Base-by-base conservation (phyloP, 2,797 vertebrate genomes). In the Argyrosomus regius region DNA sequence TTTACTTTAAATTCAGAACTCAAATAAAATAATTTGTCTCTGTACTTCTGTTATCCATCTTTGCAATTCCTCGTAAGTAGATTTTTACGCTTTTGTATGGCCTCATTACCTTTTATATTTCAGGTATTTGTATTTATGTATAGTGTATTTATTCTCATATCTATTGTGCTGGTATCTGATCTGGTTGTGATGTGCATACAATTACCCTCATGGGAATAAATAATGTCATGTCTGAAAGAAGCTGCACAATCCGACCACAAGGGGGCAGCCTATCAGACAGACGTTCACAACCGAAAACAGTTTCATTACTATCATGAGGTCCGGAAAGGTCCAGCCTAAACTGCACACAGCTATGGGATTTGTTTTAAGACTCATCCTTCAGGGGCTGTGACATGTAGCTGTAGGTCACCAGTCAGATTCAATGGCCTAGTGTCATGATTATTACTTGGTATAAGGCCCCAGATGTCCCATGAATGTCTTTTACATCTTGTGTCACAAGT, bases 221-320 rank as follows among this genome's bases (percentile, higher is more conserved):
- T 13, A 11, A 24, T 43, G 3, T 31, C 16, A 13, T 6, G 4
- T 3, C 1, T 75, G 18, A 53, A 49, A 58, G 39, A 57, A 17
- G 14, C 5, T 62, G 26, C 56, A 54, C 28, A 2, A 6, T 63
- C 4, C 16, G 24, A 26, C 84, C 90, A 89, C 86, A 66, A 65
- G 88, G 72, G 63, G 82, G 81, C 82, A 89, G 58, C n/a, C 5
- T 72, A 17, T 6, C 3, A 49, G 28, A 57, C n/a, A 68, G 45
- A 43, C 14, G n/a, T 35, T 35, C 31, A 7, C 31, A 14, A 50
- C 7, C 5, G 10, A 24, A 53, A 6, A 5, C 28, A 31, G 28
- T 31, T 31, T 31, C 28, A 31, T 31, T 31, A 31, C 6, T 31
- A 31, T 13, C 18, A 50, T n/a, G 6, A 50, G 20, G 49, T 50